Evolutionary conservation across 64 coral and sea anemone species (phyloP).

Genomic region (Acropora yongei): DNA sequence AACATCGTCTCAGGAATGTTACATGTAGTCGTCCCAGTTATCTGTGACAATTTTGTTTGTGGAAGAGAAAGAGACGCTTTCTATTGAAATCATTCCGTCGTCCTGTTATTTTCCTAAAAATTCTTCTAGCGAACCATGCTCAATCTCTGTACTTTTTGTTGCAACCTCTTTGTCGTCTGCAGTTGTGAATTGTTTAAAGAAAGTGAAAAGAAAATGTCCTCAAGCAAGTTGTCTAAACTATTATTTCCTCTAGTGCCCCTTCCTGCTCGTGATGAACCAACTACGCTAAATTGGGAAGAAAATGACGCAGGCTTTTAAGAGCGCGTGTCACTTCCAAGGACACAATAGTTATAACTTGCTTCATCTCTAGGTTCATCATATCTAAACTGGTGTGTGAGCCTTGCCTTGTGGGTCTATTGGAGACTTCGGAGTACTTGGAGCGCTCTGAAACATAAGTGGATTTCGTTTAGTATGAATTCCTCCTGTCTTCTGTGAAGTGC

Average conservation of each 20-base stretch:
- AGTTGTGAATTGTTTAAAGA: not conserved
- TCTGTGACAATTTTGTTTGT: too few species aligned
- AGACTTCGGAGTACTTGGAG: constrained; percentile 44
- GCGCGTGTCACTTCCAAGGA: not conserved
- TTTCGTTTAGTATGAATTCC: not conserved
- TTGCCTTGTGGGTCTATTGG: constrained; percentile 20
- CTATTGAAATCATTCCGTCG: too few species aligned
- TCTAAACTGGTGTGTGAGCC: constrained; percentile 33
- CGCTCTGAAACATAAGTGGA: not conserved
- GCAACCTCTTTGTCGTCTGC: not conserved
- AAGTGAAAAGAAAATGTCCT: not conserved
- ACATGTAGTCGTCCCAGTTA: too few species aligned
- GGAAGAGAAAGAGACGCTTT: too few species aligned
- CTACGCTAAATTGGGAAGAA: not conserved
- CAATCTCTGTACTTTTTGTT: not conserved
- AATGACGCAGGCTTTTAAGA: not conserved
- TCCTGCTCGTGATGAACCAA: not conserved
- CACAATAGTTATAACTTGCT: not conserved
- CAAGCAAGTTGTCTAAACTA: not conserved
- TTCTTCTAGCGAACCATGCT: too few species aligned
- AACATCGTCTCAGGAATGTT: too few species aligned
- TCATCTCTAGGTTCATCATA: not conserved
- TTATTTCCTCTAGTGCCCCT: not conserved
- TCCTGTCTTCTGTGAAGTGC: not conserved
- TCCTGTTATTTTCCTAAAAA: too few species aligned